Conservation (phyloP, 2,797 vertebrate species). For the Myotis planiceps region DNA sequence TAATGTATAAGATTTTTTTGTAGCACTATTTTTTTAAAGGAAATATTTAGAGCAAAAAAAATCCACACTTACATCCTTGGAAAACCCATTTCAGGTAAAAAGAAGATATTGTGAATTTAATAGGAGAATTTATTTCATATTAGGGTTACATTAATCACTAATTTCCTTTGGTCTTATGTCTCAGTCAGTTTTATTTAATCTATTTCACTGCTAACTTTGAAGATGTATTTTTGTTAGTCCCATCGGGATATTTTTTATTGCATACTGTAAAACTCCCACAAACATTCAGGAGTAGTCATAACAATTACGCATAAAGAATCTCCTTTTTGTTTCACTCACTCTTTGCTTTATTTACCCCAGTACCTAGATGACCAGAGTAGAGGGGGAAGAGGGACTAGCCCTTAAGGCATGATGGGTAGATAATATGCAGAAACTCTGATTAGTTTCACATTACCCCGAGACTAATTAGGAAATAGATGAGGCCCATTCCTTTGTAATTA, state of each 20-base stretch:
- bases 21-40: neutral
- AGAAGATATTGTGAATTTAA: neutral
- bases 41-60: neutral
- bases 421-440: neutral
- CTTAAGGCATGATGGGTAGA: neutral
- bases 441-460: neutral
- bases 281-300: neutral
- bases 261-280: too few species aligned
- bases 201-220: neutral
- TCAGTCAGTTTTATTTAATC: neutral
- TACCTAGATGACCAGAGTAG: neutral
- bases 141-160: neutral
- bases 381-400: neutral
- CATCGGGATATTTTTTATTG: neutral
- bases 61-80: neutral
- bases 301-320: neutral
- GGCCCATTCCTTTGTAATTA: neutral
- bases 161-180: neutral
- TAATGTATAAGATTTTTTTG: neutral
- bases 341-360: neutral
- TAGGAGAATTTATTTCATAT: neutral
- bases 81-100: neutral
- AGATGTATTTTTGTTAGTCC: neutral
- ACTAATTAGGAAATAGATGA: neutral
- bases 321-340: neutral